A percentile compares a stretch with the other conserved stretches of the same genome.
These are phyloP conservation scores for Sapayoa aenigma DNA, from an alignment of 2,113 vertebrate species.

Conservation along the genomic window DNA sequence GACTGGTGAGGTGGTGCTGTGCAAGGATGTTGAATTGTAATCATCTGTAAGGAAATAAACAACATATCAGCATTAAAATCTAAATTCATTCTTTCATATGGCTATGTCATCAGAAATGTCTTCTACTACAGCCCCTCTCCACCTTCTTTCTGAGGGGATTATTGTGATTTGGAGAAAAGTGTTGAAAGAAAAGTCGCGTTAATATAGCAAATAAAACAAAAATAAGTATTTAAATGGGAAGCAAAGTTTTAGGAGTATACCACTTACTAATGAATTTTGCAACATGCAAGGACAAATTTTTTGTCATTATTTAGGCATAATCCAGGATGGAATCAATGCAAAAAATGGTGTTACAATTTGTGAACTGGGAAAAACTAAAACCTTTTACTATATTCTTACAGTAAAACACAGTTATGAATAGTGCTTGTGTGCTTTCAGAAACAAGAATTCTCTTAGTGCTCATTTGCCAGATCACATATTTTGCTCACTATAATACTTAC, in stretches of 20 bases:
- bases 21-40: neutral
- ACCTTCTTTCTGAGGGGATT: neutral
- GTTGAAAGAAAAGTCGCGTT: neutral
- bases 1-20: constrained; percentile 23
- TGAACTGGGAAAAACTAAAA: neutral
- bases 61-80: constrained; percentile 26
- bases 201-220: neutral
- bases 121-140: neutral
- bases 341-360: neutral
- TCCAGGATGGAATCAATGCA: neutral
- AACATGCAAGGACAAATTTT: neutral
- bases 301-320: neutral
- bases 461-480: fast-evolving
- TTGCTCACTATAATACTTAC: neutral
- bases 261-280: neutral
- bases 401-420: neutral
- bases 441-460: neutral
- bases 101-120: neutral
- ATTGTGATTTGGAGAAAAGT: neutral
- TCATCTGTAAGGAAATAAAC: constrained; percentile 70
- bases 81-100: neutral
- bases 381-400: neutral
- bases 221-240: neutral
- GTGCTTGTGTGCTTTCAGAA: neutral
- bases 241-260: neutral